Evolutionary conservation across 2,888 invertebrate genomes (phyloP).

Genomic region (Conistra vaccinii): DNA sequence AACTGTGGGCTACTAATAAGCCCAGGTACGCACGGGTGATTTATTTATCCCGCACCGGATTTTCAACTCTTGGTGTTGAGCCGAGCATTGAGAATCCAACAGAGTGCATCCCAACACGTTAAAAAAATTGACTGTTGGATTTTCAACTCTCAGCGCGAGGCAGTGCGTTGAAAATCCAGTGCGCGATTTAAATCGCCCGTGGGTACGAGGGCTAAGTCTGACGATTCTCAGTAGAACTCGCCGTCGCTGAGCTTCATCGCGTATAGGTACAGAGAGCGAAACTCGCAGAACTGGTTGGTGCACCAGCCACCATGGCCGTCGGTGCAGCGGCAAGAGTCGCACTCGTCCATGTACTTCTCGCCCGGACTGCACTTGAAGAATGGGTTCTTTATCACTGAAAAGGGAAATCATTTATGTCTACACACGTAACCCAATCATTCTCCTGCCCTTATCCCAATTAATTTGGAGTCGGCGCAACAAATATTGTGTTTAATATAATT

Average conservation of each 20-base stretch:
- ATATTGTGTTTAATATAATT: no score
- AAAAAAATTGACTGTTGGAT: no score
- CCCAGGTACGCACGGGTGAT: background rate
- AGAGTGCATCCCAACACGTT: background rate
- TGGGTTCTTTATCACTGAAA: slow-evolving; percentile 87
- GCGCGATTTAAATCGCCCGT: no score
- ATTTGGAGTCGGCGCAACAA: background rate
- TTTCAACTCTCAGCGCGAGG: background rate
- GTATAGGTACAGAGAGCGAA: slow-evolving; percentile 84
- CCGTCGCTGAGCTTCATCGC: slow-evolving; percentile 86
- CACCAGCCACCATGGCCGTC: slow-evolving; percentile 87
- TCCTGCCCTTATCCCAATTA: background rate
- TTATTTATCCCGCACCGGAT: background rate
- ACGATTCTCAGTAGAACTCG: slow-evolving; percentile 79
- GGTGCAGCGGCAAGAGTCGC: slow-evolving; percentile 87
- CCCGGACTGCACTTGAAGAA: slow-evolving; percentile 89
- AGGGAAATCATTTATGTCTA: background rate
- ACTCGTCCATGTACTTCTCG: slow-evolving; percentile 89
- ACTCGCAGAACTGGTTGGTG: slow-evolving; percentile 87
- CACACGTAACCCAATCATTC: background rate
- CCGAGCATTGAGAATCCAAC: background rate
- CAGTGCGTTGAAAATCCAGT: background rate
- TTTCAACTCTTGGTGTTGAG: background rate
- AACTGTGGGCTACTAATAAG: background rate
- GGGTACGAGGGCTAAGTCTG: background rate